Base-by-base conservation (phyloP, 2,797 vertebrate genomes). In the Diplodus sargus region DNA sequence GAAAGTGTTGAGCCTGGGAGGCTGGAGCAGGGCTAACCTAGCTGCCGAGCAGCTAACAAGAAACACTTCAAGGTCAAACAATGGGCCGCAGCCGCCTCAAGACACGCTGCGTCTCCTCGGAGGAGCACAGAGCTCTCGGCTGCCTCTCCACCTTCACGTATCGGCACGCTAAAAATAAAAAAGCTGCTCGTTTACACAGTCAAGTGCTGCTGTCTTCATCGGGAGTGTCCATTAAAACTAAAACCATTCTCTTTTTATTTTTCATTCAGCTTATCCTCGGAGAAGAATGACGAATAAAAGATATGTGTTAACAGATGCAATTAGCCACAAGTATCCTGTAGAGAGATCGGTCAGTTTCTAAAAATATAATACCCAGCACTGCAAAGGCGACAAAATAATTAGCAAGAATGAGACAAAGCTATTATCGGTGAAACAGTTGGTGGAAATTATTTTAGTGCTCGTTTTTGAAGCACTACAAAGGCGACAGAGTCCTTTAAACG, bases 1-100 rank as follows among this genome's bases (percentile, higher is more conserved):
- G 85, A 85, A 34, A 42, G 25, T 57, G 74, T 22, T 5, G 10
- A 43, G 25, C 6, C 53, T 22, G 25, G 25, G 42, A 74, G 43
- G 74, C 69, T 70, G 12, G 5, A 47, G 43, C 43, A 5, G 30
- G 39, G 74, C 82, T 48, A 73, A 71, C 54, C 43, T 65, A 61
- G 79, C 79, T 70, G 75, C 60, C 12, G 39, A 34, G 74, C 3
- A 79, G 76, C 82, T 62, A 78, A 68, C 69, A 62, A 62, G 80
- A 91, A 87, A 87, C 73, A 86, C 68, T 80, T 90, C 91, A 95
- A 95, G 94, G 94, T 95, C 92, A 95, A 87, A 94, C 89, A 93
- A 94, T 80, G 85, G 84, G 62, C 73, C 70, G 79, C 52, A 14
- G 77, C 63, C 60, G 77, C 78, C 53, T n/a, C 18, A 23, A 69